Evolutionary conservation across 92 coral and sea anemone species (phyloP).

Genomic region (Phenganax stokvisi): DNA sequence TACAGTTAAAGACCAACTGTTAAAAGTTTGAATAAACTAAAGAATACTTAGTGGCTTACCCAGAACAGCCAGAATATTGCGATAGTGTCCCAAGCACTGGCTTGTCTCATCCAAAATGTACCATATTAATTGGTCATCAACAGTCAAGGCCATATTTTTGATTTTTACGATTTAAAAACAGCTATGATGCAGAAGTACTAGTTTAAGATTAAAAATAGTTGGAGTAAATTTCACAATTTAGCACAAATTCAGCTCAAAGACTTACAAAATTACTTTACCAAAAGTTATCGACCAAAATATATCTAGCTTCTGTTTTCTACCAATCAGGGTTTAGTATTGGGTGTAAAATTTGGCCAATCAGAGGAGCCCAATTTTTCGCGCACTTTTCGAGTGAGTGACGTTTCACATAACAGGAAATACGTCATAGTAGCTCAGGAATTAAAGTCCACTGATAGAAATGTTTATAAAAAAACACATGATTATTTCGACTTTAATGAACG

Average conservation of each 20-base stretch:
- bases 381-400: neutral
- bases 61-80: constrained; percentile 48
- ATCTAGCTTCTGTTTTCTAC: neutral
- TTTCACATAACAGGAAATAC: constrained; percentile 6
- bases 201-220: no score
- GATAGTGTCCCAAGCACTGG: constrained; percentile 31
- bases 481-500: neutral
- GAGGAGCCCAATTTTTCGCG: neutral
- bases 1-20: no score
- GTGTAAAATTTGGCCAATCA: neutral
- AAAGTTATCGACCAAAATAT: neutral
- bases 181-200: no score
- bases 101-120: constrained; percentile 30
- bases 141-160: neutral
- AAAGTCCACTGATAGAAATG: neutral
- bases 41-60: constrained; percentile 25
- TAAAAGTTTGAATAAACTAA: neutral
- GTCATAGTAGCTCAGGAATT: neutral
- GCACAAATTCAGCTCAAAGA: no score
- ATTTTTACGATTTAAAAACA: neutral
- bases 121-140: constrained; percentile 21
- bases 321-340: neutral
- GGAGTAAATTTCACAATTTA: no score
- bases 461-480: neutral
- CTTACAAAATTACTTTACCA: neutral